phyloP scores from a whole-genome alignment of 2,797 vertebrate species.

The Mycteria americana region DNA sequence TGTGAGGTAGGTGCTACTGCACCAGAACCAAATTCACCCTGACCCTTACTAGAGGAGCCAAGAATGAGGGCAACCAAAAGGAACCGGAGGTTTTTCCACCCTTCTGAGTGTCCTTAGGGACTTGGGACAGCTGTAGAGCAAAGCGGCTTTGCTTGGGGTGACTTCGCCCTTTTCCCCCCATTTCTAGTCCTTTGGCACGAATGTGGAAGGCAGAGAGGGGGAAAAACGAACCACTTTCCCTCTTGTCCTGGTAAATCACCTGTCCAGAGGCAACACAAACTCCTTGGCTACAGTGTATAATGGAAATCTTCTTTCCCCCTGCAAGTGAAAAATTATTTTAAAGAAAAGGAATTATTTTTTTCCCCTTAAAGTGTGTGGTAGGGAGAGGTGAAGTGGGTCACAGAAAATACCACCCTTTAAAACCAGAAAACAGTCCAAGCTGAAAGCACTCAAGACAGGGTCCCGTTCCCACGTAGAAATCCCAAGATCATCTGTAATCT shows the following conservation, averaged over 20 bases:
- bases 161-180: accelerated
- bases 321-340: background rate
- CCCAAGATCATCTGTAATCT: background rate
- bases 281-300: background rate
- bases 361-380: background rate
- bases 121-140: background rate
- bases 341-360: background rate
- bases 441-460: background rate
- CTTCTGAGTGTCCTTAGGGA: background rate
- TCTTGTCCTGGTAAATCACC: background rate
- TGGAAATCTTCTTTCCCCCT: background rate
- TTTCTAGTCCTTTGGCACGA: background rate
- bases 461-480: background rate
- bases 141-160: background rate
- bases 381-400: background rate
- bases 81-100: background rate
- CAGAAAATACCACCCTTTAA: background rate
- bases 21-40: background rate
- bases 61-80: background rate
- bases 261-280: background rate
- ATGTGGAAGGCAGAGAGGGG: accelerated
- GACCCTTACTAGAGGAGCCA: background rate
- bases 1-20: background rate
- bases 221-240: background rate
- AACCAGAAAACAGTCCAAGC: background rate